Conservation (phyloP, 1,140 invertebrate genomes). For the Eufriesea mexicana region DNA sequence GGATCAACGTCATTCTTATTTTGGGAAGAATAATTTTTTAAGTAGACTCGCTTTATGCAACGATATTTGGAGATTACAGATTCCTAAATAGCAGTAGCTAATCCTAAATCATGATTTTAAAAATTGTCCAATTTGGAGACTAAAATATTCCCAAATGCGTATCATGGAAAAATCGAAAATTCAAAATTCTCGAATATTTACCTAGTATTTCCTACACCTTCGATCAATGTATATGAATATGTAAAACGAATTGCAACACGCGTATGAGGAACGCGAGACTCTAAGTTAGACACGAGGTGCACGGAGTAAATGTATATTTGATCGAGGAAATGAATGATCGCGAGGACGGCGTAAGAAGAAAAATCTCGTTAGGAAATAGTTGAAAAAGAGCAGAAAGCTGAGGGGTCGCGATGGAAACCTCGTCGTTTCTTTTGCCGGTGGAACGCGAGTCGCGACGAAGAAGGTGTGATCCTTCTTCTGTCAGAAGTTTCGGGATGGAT, state of each 20-base stretch:
- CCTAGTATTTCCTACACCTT: too few relatives aligned
- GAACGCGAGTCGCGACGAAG: slow-evolving; percentile 1
- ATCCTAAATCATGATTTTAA: too few relatives aligned
- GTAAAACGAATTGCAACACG: neutral
- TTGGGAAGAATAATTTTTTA: too few relatives aligned
- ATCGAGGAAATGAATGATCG: neutral
- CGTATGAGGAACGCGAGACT: neutral
- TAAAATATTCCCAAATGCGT: too few relatives aligned
- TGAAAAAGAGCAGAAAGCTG: slow-evolving; percentile 5
- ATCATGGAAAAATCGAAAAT: too few relatives aligned
- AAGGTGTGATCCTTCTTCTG: slow-evolving; percentile 11
- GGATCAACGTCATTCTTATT: too few relatives aligned
- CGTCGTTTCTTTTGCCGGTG: neutral
- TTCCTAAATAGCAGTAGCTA: too few relatives aligned
- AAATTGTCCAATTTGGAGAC: too few relatives aligned
- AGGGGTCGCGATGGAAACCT: slow-evolving; percentile 15
- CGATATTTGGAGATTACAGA: too few relatives aligned
- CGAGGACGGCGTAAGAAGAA: neutral
- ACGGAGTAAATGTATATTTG: neutral
- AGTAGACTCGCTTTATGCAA: too few relatives aligned
- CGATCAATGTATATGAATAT: neutral
- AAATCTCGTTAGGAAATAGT: slow-evolving; percentile 28
- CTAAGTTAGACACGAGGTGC: too few relatives aligned
- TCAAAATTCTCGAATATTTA: too few relatives aligned
- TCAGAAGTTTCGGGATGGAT: slow-evolving; percentile 46